Conservation (phyloP, 1,140 invertebrate species). For the Heterodera schachtii region DNA sequence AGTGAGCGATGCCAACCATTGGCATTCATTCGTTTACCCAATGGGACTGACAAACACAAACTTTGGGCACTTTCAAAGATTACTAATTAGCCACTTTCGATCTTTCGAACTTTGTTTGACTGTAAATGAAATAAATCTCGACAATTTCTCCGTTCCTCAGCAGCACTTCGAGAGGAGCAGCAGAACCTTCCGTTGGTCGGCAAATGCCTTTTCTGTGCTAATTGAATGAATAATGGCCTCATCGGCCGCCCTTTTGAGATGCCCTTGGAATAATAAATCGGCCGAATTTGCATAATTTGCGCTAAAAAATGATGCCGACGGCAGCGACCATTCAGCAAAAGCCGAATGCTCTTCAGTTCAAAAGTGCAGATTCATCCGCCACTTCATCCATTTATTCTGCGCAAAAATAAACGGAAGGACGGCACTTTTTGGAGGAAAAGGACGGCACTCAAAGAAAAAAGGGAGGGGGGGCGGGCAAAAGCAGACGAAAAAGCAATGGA, state of each 20-base stretch:
- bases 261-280: not conserved
- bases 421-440: no score
- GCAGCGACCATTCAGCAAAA: not conserved
- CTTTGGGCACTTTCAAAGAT: no score
- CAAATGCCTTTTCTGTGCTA: not conserved
- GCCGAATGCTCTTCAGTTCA: not conserved
- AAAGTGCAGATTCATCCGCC: not conserved
- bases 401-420: not conserved
- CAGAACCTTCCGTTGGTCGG: not conserved
- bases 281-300: slow-evolving; percentile 3
- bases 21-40: no score
- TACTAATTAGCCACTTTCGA: no score
- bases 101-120: no score
- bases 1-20: not conserved
- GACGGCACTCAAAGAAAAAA: no score
- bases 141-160: no score
- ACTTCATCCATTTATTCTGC: not conserved
- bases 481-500: not conserved
- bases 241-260: not conserved
- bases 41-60: no score
- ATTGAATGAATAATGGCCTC: not conserved
- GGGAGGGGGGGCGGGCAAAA: no score
- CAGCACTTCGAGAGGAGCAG: not conserved
- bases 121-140: no score
- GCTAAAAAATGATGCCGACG: slow-evolving; percentile 1